These are phyloP conservation scores for Plecturocebus donacophilus DNA, from an alignment of 2,113 vertebrate species.

Conservation along the genomic window DNA sequence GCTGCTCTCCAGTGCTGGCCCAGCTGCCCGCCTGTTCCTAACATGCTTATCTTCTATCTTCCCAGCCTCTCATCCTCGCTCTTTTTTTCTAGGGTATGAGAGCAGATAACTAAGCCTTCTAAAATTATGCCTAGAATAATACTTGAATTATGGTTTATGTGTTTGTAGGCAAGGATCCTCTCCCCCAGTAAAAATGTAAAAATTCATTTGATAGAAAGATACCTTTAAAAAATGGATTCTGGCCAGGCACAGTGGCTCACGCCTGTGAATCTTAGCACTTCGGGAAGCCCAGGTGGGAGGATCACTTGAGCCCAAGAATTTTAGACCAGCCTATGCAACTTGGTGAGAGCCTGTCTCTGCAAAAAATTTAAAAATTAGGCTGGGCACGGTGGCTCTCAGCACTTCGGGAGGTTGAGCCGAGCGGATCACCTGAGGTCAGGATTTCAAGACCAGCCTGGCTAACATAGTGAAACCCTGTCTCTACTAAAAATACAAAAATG, in stretches of 20 bases:
- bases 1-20: background rate
- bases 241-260: background rate
- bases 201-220: background rate
- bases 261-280: background rate
- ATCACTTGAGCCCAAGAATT: background rate
- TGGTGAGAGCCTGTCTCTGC: too few relatives aligned
- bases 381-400: too few relatives aligned
- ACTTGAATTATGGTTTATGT: background rate
- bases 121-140: background rate
- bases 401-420: too few relatives aligned
- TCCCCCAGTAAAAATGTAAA: background rate
- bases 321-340: background rate
- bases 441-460: too few relatives aligned
- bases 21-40: rapidly evolving
- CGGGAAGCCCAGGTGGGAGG: background rate
- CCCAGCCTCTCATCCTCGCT: background rate
- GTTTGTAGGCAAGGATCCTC: background rate
- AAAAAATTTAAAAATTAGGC: too few relatives aligned
- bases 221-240: background rate
- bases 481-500: too few relatives aligned
- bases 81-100: background rate
- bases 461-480: too few relatives aligned
- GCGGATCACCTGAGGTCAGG: too few relatives aligned
- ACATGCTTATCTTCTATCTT: background rate
- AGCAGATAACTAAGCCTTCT: background rate